A percentile compares a stretch with the other conserved stretches of the same genome.
These are phyloP conservation scores for Rhorus exstirpatorius DNA, from an alignment of 2,888 invertebrate species.

Conservation along the genomic window DNA sequence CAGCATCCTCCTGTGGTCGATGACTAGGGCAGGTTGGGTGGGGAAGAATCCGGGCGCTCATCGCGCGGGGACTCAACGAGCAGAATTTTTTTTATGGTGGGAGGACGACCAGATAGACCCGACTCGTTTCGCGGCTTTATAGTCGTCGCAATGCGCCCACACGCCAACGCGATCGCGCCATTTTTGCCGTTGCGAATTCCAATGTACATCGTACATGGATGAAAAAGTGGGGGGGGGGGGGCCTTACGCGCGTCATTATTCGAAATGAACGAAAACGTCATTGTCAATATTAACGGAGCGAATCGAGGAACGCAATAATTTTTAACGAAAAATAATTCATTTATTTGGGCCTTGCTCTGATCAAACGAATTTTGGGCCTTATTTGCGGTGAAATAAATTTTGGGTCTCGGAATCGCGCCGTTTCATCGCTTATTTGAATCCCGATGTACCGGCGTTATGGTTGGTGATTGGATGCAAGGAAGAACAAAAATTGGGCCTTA, in stretches of 20 bases:
- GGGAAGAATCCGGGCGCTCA: constrained; percentile 43
- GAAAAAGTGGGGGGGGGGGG: too few species aligned
- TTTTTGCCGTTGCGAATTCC: constrained; percentile 53
- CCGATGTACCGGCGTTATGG: constrained; percentile 28
- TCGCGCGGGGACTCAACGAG: constrained; percentile 55
- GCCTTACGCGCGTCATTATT: too few species aligned
- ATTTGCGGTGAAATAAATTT: too few species aligned
- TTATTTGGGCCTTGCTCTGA: too few species aligned
- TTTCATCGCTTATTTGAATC: too few species aligned
- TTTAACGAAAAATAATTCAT: too few species aligned
- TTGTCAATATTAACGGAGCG: too few species aligned
- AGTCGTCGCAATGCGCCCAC: constrained; percentile 59
- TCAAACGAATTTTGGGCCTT: too few species aligned
- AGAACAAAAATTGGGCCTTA: constrained; percentile 15
- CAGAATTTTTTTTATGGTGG: constrained; percentile 33
- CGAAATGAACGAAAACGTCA: too few species aligned
- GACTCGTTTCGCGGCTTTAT: constrained; percentile 54
- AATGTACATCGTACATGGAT: too few species aligned
- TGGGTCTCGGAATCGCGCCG: too few species aligned
- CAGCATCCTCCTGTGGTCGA: constrained; percentile 67
- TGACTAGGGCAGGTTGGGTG: constrained; percentile 6
- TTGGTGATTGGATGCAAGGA: not conserved
- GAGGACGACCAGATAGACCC: constrained; percentile 35
- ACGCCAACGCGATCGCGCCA: constrained; percentile 48
- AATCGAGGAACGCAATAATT: too few species aligned